These are phyloP conservation scores for Thunnus albacares DNA, from an alignment of 2,797 vertebrate species.

Conservation along the genomic window DNA sequence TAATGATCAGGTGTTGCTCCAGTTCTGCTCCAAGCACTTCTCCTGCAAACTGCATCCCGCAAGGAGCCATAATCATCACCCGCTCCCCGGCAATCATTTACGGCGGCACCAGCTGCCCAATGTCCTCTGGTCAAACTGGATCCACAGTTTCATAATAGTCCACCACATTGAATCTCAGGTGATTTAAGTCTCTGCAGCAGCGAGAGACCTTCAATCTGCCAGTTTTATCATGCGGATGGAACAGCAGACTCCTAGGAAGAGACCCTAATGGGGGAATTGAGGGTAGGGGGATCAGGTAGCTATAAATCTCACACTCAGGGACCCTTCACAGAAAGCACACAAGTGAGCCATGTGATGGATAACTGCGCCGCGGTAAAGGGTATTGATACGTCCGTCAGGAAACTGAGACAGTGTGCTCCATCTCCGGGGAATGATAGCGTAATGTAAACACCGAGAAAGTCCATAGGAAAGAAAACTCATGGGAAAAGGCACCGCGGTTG, in stretches of 20 bases:
- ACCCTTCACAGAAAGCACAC: conserved; percentile 62
- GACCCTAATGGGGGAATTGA: conserved; percentile 47
- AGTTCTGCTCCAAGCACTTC: conserved; percentile 67
- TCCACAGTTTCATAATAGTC: conserved; percentile 69
- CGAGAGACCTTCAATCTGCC: conserved; percentile 67
- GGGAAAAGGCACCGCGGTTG: background rate
- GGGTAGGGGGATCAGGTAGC: conserved; percentile 35
- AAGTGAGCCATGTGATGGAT: conserved; percentile 62
- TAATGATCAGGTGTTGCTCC: conserved; percentile 69
- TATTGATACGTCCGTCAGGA: conserved; percentile 70
- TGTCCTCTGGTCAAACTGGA: conserved; percentile 73
- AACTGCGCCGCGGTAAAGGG: conserved; percentile 51
- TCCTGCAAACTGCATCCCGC: conserved; percentile 66
- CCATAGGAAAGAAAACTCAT: conserved; percentile 7
- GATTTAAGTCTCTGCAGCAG: conserved; percentile 70
- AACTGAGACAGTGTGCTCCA: conserved; percentile 43
- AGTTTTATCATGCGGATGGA: conserved; percentile 69
- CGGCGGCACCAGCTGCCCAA: conserved; percentile 68
- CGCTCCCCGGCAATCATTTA: conserved; percentile 69
- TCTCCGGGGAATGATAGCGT: conserved; percentile 54
- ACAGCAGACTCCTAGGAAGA: conserved; percentile 44
- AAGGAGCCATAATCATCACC: conserved; percentile 71
- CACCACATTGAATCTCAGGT: conserved; percentile 53
- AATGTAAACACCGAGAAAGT: conserved; percentile 22
- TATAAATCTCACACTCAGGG: conserved; percentile 73